Conservation (phyloP, 2,113 vertebrate genomes). For the Cryptotis parvus region DNA sequence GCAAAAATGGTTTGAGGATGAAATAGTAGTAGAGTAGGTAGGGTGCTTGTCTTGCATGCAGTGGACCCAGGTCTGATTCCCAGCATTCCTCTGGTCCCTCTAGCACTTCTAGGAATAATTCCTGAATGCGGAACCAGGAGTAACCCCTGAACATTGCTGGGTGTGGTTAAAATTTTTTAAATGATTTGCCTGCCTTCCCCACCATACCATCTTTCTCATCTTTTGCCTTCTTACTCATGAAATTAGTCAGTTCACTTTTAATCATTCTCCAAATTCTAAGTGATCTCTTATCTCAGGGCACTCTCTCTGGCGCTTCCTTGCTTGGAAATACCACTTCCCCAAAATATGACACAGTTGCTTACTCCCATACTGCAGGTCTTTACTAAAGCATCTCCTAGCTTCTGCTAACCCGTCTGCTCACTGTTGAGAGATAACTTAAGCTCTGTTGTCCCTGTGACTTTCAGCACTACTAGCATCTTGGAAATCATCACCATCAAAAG, state of each 20-base stretch:
- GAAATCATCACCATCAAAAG: neutral
- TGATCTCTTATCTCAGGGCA: too few relatives aligned
- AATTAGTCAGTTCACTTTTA: neutral
- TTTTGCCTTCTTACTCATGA: rapidly evolving
- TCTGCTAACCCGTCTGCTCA: neutral
- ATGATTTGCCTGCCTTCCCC: too few relatives aligned
- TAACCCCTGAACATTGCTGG: too few relatives aligned
- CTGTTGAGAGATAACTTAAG: neutral
- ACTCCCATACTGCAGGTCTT: rapidly evolving
- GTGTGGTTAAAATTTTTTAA: too few relatives aligned
- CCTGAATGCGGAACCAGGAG: too few relatives aligned
- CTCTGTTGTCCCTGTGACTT: neutral
- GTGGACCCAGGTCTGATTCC: too few relatives aligned
- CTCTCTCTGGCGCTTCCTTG: neutral
- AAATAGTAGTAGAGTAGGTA: too few relatives aligned
- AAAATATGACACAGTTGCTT: neutral
- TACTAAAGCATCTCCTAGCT: neutral
- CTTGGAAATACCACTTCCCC: neutral
- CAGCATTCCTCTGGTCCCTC: too few relatives aligned
- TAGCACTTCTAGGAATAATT: too few relatives aligned
- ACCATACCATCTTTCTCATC: neutral
- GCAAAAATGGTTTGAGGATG: neutral
- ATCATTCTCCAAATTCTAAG: neutral
- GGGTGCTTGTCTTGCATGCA: too few relatives aligned
- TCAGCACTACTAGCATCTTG: neutral